phyloP scores from a whole-genome alignment of 2,113 vertebrate species.

The Oncorhynchus kisutch region DNA sequence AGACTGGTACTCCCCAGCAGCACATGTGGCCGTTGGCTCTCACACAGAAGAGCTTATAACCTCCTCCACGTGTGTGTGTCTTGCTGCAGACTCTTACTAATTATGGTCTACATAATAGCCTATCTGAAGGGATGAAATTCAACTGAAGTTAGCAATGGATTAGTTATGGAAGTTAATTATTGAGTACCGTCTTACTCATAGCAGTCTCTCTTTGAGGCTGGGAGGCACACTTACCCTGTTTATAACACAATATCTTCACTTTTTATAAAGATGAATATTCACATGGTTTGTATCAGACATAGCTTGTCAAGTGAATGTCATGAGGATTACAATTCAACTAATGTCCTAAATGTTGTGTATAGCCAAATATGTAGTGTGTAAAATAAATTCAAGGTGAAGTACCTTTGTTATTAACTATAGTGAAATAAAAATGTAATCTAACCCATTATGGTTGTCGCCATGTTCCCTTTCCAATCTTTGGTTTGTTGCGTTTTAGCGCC shows the following conservation, averaged over 20 bases:
- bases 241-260: no score
- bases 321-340: background rate
- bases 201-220: no score
- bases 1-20: slow-evolving; percentile 11
- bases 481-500: slow-evolving; percentile 3
- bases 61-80: background rate
- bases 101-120: background rate
- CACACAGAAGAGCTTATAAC: slow-evolving; percentile 23
- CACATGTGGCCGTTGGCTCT: background rate
- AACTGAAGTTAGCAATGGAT: background rate
- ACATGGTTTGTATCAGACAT: no score
- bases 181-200: no score
- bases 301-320: background rate
- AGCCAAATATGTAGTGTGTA: no score
- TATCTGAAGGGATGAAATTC: background rate
- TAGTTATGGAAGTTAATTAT: background rate
- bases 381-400: no score
- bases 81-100: background rate
- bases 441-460: no score
- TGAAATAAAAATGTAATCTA: background rate
- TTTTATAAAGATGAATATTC: no score
- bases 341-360: background rate
- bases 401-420: no score
- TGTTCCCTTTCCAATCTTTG: background rate
- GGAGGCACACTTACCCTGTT: no score